Evolutionary conservation across 2,113 vertebrate species (phyloP), one percentile per base, ranked within the genome.

Genomic region (Cebus imitator): DNA sequence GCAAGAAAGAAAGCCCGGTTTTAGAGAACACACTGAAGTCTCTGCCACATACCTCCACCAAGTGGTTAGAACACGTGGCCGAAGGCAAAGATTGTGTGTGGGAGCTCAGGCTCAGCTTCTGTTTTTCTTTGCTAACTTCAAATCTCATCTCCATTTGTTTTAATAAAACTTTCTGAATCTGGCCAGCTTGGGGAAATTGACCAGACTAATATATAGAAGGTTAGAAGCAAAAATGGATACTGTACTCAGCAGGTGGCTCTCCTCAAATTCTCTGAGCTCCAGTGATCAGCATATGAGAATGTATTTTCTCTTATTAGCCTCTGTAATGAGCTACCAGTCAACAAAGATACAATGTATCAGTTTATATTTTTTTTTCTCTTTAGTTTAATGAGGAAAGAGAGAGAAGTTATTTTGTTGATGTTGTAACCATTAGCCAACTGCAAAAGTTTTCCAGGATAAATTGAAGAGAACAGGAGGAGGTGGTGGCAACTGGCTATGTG

Each of bases 131-230:
- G 5, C 66, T 96, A 87, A 97, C 70, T 98, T 90, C 66, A 91
- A 97, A 55, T 93, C 98, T 96, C 91, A 96, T 98, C 96, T 98
- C 0, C 84, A 96, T 97, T 97, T 97, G 57, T 75, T 97, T 97
- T 94, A 90, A 86, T 68, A 82, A 97, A 95, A 85, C 25, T 90
- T 96, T 68, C 64, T 91, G 95, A 94, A 97, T 87, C 76, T 94
- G 85, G 50, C 23, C 55, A 93, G 27, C 20, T 48, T 96, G 87
- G 45, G 37, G 40, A 96, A 94, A 94, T 95, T 92, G 97, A 96
- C 96, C 95, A 83, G 87, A 86, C 72, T 91, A 96, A 96, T 95
- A 96, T 50, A 92, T 58, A 96, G 52, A 88, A 95, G 95, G 78
- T 96, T 80, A 87, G 80, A 83, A 96, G 81, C 18, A 43, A 95